Evolutionary conservation across 2,797 vertebrate species (phyloP), one percentile per base, ranked within the genome.

Genomic region (Urophycis tenuis): DNA sequence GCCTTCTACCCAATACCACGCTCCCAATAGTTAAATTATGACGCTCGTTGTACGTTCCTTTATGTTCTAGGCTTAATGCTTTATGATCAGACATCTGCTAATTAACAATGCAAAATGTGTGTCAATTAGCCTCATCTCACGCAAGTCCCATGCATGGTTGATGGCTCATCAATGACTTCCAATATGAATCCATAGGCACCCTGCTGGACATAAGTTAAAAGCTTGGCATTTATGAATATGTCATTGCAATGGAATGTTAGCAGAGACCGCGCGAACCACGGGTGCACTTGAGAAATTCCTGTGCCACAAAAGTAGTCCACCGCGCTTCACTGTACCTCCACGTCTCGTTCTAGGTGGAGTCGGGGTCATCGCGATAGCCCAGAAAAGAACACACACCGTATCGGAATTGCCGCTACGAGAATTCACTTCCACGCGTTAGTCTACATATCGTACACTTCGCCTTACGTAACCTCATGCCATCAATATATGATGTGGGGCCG

Each of bases 161-260:
- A 49, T 15, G 45, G 15, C 45, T 49, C 45, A 49, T 17, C 45
- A 49, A 41, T 1, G 49, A 60, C 9, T 22, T n/a, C 19, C 15
- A 60, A 60, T 22, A n/a, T 22, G n/a, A 60, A 5, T 8, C 5
- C 49, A 60, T n/a, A 60, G 22, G 49, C 45, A 49, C 45, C 5
- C 45, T 49, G 14, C 15, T 19, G 17, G 15, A 49, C 45, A 49
- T 15, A 25, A 29, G 39, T 35, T n/a, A 1, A 25, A 53, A 17
- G 45, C 74, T 15, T n/a, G 72, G 30, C 30, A 60, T 41, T 30
- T 31, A 74, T 31, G 7, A 15, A 31, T 36, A 71, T 78, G 85
- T 85, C 76, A 85, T 75, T 74, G 64, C 79, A 73, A 17, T 80
- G 83, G 83, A 85, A 86, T 87, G 84, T 74, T 74, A 25, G 72